Evolutionary conservation across 2,797 vertebrate genomes (phyloP), one percentile per base, ranked within the genome.

Genomic region (Etheostoma perlongum): DNA sequence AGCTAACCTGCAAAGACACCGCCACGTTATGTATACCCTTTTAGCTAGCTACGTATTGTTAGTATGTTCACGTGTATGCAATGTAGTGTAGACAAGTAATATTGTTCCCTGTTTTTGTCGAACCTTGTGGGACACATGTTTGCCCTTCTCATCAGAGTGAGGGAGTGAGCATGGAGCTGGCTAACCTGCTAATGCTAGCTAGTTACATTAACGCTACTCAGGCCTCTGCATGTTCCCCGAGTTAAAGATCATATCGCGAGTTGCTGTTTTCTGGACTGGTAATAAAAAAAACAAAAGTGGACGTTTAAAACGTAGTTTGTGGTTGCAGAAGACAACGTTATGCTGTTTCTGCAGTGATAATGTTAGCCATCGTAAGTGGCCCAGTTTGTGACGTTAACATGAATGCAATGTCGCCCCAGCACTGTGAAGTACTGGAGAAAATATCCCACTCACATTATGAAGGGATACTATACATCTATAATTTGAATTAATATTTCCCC

Each of bases 221-320:
- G 91, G 91, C 88, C 91, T 62, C 72, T 47, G 49, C 85, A 76
- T 76, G 74, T 69, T 82, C 67, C 6, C 36, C 4, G 23, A 58
- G 13, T 21, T 36, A 40, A 25, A 23, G 33, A 30, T 53, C 13
- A 8, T 10, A 23, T 27, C 13, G 13, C 18, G 21, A 23, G 16
- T 19, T n/a, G 9, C 14, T 14, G 2, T 30, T 40, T 2, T 2
- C 6, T 27, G 21, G 2, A 15, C 18, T 4, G 3, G 4, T 11
- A 44, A 5, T 5, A n/a, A n/a, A n/a, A n/a, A n/a, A n/a, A n/a
- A n/a, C n/a, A 3, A 14, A 11, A 19, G 0, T 25, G 27, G 14
- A 14, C 0, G 0, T 1, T 3, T 27, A 21, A 65, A 25, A n/a
- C 1, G 0, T 0, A 0, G 0, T 21, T 2, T 18, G 19, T 19